Base-by-base conservation (phyloP, 1,140 invertebrate species). In the Tetranychus cinnabarinus region DNA sequence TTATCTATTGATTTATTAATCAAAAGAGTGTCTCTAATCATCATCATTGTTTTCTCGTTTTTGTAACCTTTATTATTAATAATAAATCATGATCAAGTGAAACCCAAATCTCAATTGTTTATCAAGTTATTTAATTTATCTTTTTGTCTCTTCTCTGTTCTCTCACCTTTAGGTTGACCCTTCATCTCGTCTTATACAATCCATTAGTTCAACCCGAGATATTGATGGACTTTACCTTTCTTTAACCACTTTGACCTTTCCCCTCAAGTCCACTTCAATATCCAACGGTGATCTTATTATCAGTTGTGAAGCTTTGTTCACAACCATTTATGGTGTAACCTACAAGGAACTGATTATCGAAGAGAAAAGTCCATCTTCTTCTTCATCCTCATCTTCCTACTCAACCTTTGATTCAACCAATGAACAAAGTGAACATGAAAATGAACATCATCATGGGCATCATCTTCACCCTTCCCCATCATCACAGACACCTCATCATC, bases 261-360 rank as follows among this genome's bases (percentile, higher is more conserved):
- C 23, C 31, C 23, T 59, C 39, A 47, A 34, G 15, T 36, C 42
- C 13, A 46, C 37, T 33, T 15, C 46, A n/a, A 47, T 37, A 36
- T 36, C 42, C 13, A 46, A 12, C 35, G 55, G 15, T 39, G 55
- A 56, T 4, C 55, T 56, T 10, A 56, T 35, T 15, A 35, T 56
- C 6, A 15, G 55, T n/a, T 56, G 55, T 56, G 55, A 56, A 56
- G 35, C 33, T 35, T 33, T 56, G 23, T 39, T 56, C 33, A 31
- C 35, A 37, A 36, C 55, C 15, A 60, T 61, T 37, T 55, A 61
- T 34, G 60, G 60, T 33, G 52, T 61, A 6, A 55, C 48, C 8
- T 61, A 54, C 42, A 45, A 61, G 36, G 60, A 61, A 36, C n/a
- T 55, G 15, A 34, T 55, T 55, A 56, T 61, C 36, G 60, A 56